Base-by-base conservation (phyloP, 2,113 vertebrate species). In the Myrmecobius fasciatus region DNA sequence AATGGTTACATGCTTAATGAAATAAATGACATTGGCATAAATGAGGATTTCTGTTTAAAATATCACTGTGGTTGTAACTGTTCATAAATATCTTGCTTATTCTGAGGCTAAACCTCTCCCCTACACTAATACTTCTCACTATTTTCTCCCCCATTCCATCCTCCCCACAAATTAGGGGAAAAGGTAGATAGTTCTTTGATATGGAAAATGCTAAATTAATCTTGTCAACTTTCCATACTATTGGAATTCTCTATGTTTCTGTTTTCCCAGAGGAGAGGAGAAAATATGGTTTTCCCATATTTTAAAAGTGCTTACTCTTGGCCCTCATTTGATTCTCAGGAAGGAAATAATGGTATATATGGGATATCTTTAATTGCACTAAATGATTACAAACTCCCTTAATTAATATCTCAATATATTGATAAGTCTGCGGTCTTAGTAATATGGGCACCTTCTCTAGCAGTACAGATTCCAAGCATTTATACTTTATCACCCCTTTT, bases 41-140 rank as follows among this genome's bases (percentile, higher is more conserved):
- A 67, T 91, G 52, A 28, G 89, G 43, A n/a, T 17, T 49, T 52
- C 56, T 90, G 12, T 91, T 95, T 53, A n/a, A 93, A 89, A 26
- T 88, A 43, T 92, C 60, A 14, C 52, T 83, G n/a, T 95, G 43
- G 53, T 26, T 91, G 75, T 52, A 1, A 89, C 75, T 25, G 89
- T 46, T 49, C 20, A 95, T 26, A 53, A 26, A n/a, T n/a, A 83
- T 43, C 67, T 83, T 75, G 60, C 60, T 75, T 20, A n/a, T n/a
- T 83, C n/a, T 43, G 17, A 83, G 7, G 17, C 36, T 83, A 43
- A 83, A n/a, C 6, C 17, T 83, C 36, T 83, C 67, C 67, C 20
- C 67, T 43, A 83, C 6, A 24, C 20, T 83, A 43, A 83, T 6
- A 7, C 17, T 43, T 83, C 36, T 24, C n/a, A 43, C n/a, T 8